Base-by-base conservation (phyloP, 2,888 invertebrate genomes). In the Blomia tropicalis region DNA sequence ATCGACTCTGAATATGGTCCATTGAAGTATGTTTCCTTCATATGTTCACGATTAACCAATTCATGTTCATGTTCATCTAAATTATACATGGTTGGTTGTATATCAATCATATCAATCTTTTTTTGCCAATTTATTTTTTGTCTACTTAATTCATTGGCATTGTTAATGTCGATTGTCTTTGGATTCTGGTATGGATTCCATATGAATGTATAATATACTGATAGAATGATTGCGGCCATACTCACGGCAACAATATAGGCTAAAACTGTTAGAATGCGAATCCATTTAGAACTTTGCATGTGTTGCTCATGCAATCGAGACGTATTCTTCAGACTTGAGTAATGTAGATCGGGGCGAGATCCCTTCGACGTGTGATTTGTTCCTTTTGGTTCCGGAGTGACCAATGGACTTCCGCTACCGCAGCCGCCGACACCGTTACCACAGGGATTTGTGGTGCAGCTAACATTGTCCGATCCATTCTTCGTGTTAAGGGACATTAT, bases 161-260 rank as follows among this genome's bases (percentile, higher is more conserved):
- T n/a, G n/a, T n/a, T n/a, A n/a, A n/a, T n/a, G n/a, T n/a, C n/a
- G n/a, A n/a, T n/a, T n/a, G n/a, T n/a, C n/a, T n/a, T n/a, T n/a
- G n/a, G n/a, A n/a, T 36, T 36, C 62, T 60, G 59, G 43, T 67
- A 65, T 19, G 67, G 67, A 59, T 67, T 64, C 67, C 67, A 67
- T 17, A 67, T 47, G 59, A 67, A 67, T 3, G 66, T 59, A 32
- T 67, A 67, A 47, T 67, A 67, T 22, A 67, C 29, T 2, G 67
- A 67, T 1, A 67, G 59, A 14, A 67, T 65, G 7, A 67, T 67
- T 7, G 67, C 67, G 1, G 66, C 67, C 63, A 67, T 36, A 4
- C 67, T 67, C 7, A 67, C 67, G 7, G 67, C 67, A 51, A 67
- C 64, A 30, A 67, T 66, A 41, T 67, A 67, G 3, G 67, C 67